Evolutionary conservation across 2,888 invertebrate genomes (phyloP), one percentile per base, ranked within the genome.

Genomic region (Cheilosia grossa): DNA sequence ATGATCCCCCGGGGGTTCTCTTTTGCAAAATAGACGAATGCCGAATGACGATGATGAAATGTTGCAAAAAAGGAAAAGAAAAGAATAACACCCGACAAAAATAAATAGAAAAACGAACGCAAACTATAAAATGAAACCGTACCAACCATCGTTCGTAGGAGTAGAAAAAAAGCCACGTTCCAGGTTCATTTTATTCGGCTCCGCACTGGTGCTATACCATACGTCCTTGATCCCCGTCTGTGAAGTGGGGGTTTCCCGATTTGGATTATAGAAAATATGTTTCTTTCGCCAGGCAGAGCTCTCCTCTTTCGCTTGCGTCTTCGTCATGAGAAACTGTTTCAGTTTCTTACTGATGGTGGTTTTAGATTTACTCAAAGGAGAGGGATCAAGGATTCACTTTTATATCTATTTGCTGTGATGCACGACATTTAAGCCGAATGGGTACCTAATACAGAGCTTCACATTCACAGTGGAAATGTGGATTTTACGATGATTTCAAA

Each of bases 331-430:
- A 80, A 73, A 80, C 54, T 74, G 73, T 74, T 74, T 73, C 51
- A 59, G 69, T 64, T 61, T 56, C 44, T 27, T 27, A 27, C 27
- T 27, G 27, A 2, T 42, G n/a, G 17, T 21, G 1, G 19, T 27
- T n/a, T 17, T 33, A 10, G 21, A 19, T 15, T 27, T 66, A 13
- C 47, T 42, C 24, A 9, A 51, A 30, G 40, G 17, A 37, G 37
- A 37, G 42, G 49, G 67, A 74, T 64, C 69, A 74, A 64, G 79
- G 58, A 74, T 83, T 69, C 30, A 10, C 44, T 64, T 79, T 79
- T 58, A 78, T 78, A 70, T 78, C 78, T 70, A 78, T 78, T 78
- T 70, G 44, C 78, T 79, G 72, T 79, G 78, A 79, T 79, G 78
- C 78, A 79, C 51, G 78, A 58, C 69, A 70, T 70, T 63, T 78